Conservation (phyloP, 2,113 vertebrate species). For the Eulemur rufifrons region DNA sequence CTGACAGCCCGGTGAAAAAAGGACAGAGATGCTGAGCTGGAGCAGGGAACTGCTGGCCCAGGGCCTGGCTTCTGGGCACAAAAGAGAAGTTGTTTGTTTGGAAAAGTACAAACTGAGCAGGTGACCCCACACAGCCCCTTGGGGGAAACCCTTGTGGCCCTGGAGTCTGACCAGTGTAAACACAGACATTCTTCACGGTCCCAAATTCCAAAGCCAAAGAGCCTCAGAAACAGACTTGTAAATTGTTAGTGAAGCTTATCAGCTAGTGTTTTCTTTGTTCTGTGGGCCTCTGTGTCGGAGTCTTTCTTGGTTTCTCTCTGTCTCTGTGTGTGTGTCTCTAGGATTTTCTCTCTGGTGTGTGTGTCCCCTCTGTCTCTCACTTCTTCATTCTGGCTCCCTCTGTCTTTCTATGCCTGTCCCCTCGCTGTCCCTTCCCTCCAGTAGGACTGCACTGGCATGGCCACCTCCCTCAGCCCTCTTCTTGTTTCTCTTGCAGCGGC, state of each 20-base stretch:
- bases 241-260: accelerated
- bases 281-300: not conserved
- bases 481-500: slow-evolving; percentile 28
- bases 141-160: not conserved
- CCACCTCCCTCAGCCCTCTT: not conserved
- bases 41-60: not conserved
- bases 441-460: not conserved
- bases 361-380: not conserved
- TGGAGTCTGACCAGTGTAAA: not conserved
- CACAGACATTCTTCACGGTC: not conserved
- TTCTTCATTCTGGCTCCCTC: not conserved
- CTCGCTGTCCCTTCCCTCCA: not conserved
- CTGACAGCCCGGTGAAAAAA: not conserved
- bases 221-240: not conserved
- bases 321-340: not conserved
- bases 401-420: not conserved
- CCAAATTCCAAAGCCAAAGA: not conserved
- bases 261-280: not conserved
- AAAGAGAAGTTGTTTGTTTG: slow-evolving; percentile 18
- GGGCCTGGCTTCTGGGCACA: not conserved
- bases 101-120: slow-evolving; percentile 35
- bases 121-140: not conserved
- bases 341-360: not conserved
- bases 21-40: not conserved
- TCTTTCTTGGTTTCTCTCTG: not conserved